Percentiles rank a stretch among this genome's conserved stretches.
Evolutionary conservation across 2,888 invertebrate genomes (phyloP).

Genomic region (Cybosia mesomella): DNA sequence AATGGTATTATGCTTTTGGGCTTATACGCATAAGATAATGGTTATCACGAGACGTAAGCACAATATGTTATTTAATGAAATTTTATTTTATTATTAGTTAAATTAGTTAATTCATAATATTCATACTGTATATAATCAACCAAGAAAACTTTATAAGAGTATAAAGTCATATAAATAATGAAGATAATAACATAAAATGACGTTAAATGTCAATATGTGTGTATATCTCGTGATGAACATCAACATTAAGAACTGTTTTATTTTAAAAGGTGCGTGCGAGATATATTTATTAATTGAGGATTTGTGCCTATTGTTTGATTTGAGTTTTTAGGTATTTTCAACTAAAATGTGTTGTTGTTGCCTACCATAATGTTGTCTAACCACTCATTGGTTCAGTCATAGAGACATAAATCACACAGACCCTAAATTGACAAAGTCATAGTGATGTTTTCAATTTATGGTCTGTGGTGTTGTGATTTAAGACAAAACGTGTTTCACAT

Average conservation of each 20-base stretch:
- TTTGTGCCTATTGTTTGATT: slow-evolving; percentile 78
- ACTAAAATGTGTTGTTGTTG: slow-evolving; percentile 61
- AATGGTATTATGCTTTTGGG: slow-evolving; percentile 45
- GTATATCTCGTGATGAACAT: not conserved
- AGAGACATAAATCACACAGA: too few species aligned
- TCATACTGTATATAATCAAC: too few species aligned
- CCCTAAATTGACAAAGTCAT: slow-evolving; percentile 7
- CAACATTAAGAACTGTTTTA: slow-evolving; percentile 35
- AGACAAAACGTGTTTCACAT: not conserved
- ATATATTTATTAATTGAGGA: slow-evolving; percentile 34
- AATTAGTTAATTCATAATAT: too few species aligned
- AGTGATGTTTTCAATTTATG: slow-evolving; percentile 26
- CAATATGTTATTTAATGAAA: not conserved
- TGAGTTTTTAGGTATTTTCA: slow-evolving; percentile 66
- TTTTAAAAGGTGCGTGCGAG: slow-evolving; percentile 36
- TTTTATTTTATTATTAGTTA: too few species aligned
- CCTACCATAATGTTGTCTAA: slow-evolving; percentile 22
- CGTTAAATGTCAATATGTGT: not conserved
- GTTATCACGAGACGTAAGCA: not conserved
- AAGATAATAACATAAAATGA: too few species aligned
- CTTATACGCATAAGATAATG: slow-evolving; percentile 46
- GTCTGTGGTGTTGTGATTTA: not conserved
- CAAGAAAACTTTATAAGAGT: too few species aligned
- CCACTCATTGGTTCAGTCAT: not conserved
- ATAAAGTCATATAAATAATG: not conserved